These are phyloP conservation scores for Tupiocoris notatus DNA, from an alignment of 2,888 invertebrate species.

Conservation along the genomic window DNA sequence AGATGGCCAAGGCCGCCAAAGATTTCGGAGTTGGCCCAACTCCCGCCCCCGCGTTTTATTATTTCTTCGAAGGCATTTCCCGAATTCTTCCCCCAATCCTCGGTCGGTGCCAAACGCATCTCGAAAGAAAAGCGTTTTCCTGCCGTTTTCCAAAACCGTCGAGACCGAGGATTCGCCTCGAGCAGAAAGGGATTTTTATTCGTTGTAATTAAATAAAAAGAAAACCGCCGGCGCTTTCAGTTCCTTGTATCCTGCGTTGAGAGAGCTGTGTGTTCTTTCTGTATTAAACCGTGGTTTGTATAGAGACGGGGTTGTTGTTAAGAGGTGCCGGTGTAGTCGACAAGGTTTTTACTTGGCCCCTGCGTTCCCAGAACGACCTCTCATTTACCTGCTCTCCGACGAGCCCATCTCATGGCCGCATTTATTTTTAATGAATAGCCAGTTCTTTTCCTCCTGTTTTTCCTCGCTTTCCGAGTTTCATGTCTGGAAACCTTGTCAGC, in stretches of 20 bases:
- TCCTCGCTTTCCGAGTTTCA: not conserved
- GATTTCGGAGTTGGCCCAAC: not conserved
- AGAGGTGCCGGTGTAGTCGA: not conserved
- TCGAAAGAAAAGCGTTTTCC: not conserved
- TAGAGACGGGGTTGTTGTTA: not conserved
- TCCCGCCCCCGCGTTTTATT: not conserved
- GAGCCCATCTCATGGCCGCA: not conserved
- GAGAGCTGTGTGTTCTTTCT: not conserved
- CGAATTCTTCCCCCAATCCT: not conserved
- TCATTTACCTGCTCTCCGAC: not conserved
- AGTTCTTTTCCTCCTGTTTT: not conserved
- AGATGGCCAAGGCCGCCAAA: too few species aligned
- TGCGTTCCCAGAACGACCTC: not conserved
- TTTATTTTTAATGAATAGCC: not conserved
- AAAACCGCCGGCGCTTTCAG: not conserved
- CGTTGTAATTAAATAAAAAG: not conserved
- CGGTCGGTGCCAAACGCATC: not conserved
- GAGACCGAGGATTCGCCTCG: not conserved
- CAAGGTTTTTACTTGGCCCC: not conserved
- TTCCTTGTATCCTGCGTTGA: not conserved
- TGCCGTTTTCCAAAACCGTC: not conserved
- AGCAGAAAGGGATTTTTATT: not conserved
- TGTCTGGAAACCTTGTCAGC: not conserved
- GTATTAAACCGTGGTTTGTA: not conserved
- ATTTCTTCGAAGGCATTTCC: not conserved